Evolutionary conservation across 2,113 vertebrate genomes (phyloP), one percentile per base, ranked within the genome.

Genomic region (Numenius arquata): DNA sequence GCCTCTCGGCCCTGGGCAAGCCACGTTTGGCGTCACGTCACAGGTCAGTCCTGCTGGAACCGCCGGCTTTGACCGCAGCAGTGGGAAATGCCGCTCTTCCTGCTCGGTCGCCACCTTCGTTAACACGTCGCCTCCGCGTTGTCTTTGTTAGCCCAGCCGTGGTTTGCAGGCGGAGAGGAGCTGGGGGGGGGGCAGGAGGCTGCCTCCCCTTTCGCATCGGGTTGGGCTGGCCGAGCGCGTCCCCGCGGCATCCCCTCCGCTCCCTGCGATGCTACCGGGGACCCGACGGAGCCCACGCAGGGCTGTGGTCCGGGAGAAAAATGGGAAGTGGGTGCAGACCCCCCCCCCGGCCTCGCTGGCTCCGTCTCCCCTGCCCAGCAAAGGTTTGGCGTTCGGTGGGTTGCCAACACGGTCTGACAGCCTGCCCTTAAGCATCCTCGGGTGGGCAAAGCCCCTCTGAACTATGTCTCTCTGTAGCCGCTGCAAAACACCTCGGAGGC

Each of bases 81-180:
- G 73, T 1, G 38, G 88, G 58, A 18, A 43, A 11, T 2, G 43
- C 36, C 2, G 6, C 73, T 17, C 26, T 15, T 36, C 34, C 59
- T 41, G 3, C 65, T 74, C 34, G 8, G 66, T 18, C 59, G 6
- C 38, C 32, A 5, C 20, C 0, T 2, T 2, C 1, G 12, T 8
- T 23, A 47, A 21, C 50, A 10, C 3, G 1, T 48, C 26, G n/a
- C 14, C 86, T 41, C n/a, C 1, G 0, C 8, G 38, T 15, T 9
- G 4, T 29, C 59, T 38, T 36, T 34, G 63, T 19, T 19, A 4
- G 20, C 18, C 12, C 50, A 18, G 58, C 48, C 2, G 2, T 9
- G 19, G 7, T 26, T 65, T 30, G 48, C 52, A 32, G 65, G 5
- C 3, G 56, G 34, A 48, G 76, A 32, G 50, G 61, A 73, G 63